Base-by-base conservation (phyloP, 1,140 invertebrate genomes). In the Cyphomyrmex costatus region DNA sequence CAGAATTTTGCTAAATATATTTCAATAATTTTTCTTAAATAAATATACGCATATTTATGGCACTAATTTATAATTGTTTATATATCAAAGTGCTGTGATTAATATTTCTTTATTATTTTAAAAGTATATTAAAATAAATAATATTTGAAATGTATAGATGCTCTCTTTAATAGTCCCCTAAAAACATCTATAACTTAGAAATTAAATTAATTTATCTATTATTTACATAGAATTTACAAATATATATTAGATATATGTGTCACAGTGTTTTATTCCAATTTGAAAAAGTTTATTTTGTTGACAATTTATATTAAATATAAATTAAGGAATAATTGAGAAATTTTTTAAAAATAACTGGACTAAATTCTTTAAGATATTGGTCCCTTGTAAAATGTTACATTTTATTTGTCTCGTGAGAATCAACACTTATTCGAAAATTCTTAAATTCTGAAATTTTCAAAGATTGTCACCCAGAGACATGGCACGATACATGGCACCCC, bases 1-100 rank as follows among this genome's bases (percentile, higher is more conserved):
- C 3, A 21, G 2, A 68, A 68, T 46, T 66, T 66, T 66, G 19
- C 63, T 66, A 66, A 66, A 24, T 24, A 46, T 68, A 2, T 68
- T 24, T 46, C 46, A 36, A 36, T 21, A 46, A 68, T 46, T 24
- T n/a, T 68, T 68, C 24, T 68, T 46, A 24, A 3, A 12, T 16
- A 8, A 2, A 24, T n/a, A n/a, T n/a, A 42, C 10, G 36, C 27
- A 71, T 49, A 71, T 49, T 16, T 70, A 21, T 21, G 2, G 14
- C 46, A 21, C 0, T 70, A 65, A 65, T 8, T 65, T 46, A n/a
- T n/a, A 46, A 42, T 24, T 14, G 2, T 6, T 30, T 30, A 63
- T 0, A 24, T 70, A 27, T 71, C 0, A 10, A 56, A 56, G 8
- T 49, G 19, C 10, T 12, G 16, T 33, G 21, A 70, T 42, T 14